A percentile compares a stretch with the other conserved stretches of the same genome.
phyloP scores from a whole-genome alignment of 2,888 invertebrate species.

The Megalurothrips usitatus region DNA sequence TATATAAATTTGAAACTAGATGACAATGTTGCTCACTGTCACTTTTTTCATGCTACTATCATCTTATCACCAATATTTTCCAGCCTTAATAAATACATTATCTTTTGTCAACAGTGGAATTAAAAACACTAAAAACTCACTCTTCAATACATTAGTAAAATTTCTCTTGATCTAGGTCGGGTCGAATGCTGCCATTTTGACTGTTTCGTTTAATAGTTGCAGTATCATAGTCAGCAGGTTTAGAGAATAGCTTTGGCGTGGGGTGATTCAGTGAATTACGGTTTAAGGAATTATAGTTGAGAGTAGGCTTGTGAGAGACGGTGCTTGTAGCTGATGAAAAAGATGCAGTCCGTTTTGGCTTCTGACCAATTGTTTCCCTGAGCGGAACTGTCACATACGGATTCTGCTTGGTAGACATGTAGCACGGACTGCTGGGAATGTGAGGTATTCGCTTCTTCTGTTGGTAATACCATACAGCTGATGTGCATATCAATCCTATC shows the following conservation, averaged over 20 bases:
- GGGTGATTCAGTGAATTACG: conserved; percentile 38
- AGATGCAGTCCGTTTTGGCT: conserved; percentile 62
- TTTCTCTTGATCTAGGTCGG: conserved; percentile 61
- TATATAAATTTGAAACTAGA: not conserved
- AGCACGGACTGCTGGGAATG: conserved; percentile 73
- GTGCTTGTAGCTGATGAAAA: conserved; percentile 55
- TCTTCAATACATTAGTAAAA: conserved; percentile 51
- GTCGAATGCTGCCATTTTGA: conserved; percentile 55
- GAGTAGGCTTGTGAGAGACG: conserved; percentile 31
- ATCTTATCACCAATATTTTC: not conserved
- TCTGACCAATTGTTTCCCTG: conserved; percentile 57
- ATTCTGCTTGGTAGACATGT: conserved; percentile 75
- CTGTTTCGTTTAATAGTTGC: conserved; percentile 73
- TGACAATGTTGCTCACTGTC: not conserved
- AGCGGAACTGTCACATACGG: conserved; percentile 78
- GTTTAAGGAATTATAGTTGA: conserved; percentile 15
- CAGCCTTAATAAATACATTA: not conserved
- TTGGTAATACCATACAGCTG: conserved; percentile 50
- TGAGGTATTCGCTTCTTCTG: conserved; percentile 51
- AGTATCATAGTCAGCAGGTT: conserved; percentile 70
- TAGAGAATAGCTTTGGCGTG: conserved; percentile 64
- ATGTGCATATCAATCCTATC: conserved; percentile 47
- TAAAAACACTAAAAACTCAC: not conserved
- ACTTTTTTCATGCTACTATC: not conserved
- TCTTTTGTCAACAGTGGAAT: not conserved